phyloP scores from a whole-genome alignment of 2,888 invertebrate genomes.

The Melinaea marsaeus region DNA sequence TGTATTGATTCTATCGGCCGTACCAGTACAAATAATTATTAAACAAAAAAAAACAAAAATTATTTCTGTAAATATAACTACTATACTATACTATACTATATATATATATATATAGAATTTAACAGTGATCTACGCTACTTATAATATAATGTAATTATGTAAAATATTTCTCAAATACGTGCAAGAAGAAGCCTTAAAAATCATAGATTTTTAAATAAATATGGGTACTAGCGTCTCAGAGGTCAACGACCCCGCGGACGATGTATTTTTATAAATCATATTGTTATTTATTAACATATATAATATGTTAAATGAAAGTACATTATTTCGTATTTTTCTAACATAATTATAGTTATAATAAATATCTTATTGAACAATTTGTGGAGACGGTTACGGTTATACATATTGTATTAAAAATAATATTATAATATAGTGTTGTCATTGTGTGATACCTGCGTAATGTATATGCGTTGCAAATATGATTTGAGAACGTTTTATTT shows the following conservation, averaged over 20 bases:
- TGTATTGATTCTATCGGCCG: constrained; percentile 63
- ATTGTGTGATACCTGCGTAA: constrained; percentile 47
- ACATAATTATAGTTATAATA: constrained; percentile 65
- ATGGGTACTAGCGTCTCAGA: constrained; percentile 72
- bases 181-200: constrained; percentile 76
- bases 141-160: constrained; percentile 71
- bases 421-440: constrained; percentile 43
- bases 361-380: constrained; percentile 65
- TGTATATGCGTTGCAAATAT: constrained; percentile 58
- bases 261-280: constrained; percentile 77
- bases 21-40: constrained; percentile 67
- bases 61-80: constrained; percentile 62
- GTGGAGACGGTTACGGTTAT: constrained; percentile 60
- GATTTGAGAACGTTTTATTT: constrained; percentile 63
- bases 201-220: constrained; percentile 71
- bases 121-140: constrained; percentile 70
- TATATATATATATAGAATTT: constrained; percentile 49
- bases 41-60: constrained; percentile 21
- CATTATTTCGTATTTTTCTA: constrained; percentile 77
- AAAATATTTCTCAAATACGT: constrained; percentile 69
- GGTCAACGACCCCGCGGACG: constrained; percentile 62
- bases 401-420: constrained; percentile 42
- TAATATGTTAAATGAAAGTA: constrained; percentile 76
- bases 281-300: constrained; percentile 77
- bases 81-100: neutral